Evolutionary conservation across 2,113 vertebrate genomes (phyloP).

Genomic region (Connochaetes taurinus): DNA sequence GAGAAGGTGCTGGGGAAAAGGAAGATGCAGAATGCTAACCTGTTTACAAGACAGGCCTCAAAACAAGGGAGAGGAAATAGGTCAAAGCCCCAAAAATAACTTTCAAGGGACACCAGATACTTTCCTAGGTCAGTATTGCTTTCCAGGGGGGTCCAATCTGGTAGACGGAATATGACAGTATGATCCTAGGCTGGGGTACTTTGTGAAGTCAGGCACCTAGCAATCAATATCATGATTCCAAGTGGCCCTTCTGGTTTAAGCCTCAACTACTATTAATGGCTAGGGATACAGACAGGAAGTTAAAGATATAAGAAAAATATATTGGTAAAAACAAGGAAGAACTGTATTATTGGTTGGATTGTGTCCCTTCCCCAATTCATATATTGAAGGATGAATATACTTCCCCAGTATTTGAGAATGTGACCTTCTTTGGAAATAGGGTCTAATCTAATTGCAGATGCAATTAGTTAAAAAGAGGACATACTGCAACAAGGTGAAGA

Average conservation of each 20-base stretch:
- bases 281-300: not conserved
- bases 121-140: not conserved
- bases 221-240: not conserved
- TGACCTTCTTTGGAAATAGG: not conserved
- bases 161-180: rapidly evolving
- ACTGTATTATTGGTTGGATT: not conserved
- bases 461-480: not conserved
- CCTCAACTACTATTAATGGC: not conserved
- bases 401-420: not conserved
- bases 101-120: not conserved
- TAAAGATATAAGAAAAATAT: not conserved
- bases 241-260: not conserved
- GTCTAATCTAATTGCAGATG: not conserved
- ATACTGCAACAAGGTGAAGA: not conserved
- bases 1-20: not conserved
- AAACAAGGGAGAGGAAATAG: not conserved
- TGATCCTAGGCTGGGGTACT: not conserved
- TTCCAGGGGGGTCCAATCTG: not conserved
- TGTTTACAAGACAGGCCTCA: not conserved
- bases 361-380: not conserved
- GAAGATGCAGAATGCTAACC: not conserved
- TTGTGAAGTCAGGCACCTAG: not conserved
- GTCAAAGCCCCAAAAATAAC: not conserved
- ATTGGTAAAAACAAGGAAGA: not conserved
- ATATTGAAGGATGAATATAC: not conserved